A percentile compares a stretch with the other conserved stretches of the same genome.
Conservation (phyloP, 2,888 invertebrate species). For the Drosophila parthenogenetica region DNA sequence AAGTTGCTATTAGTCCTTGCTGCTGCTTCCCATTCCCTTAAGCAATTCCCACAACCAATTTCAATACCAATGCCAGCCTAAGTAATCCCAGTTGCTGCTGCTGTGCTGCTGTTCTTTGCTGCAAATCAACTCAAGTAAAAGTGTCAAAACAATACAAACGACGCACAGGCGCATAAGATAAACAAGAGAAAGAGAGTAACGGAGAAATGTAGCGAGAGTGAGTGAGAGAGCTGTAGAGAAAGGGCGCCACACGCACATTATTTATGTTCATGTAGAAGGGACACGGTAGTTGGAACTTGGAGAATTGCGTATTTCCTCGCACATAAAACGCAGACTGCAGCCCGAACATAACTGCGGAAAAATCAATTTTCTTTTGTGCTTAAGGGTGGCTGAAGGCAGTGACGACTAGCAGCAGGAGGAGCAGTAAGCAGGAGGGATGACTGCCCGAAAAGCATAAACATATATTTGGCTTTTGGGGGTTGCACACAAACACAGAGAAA, state of each 20-base stretch:
- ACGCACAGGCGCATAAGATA: slow-evolving; percentile 58
- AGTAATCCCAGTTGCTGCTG: slow-evolving; percentile 46
- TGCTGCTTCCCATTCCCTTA: slow-evolving; percentile 20
- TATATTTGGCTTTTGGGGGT: slow-evolving; percentile 52
- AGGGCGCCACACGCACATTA: slow-evolving; percentile 59
- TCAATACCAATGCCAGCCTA: slow-evolving; percentile 9
- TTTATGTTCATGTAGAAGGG: slow-evolving; percentile 68
- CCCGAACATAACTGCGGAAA: slow-evolving; percentile 67
- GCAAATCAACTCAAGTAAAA: slow-evolving; percentile 75
- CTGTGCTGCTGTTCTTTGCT: slow-evolving; percentile 44
- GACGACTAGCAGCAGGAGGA: slow-evolving; percentile 2
- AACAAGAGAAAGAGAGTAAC: neutral
- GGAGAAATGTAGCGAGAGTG: neutral
- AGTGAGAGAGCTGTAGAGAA: neutral
- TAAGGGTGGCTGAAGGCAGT: slow-evolving; percentile 42
- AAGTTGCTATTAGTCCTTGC: slow-evolving; percentile 25
- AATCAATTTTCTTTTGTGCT: slow-evolving; percentile 75
- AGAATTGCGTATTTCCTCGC: slow-evolving; percentile 52
- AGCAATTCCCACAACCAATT: slow-evolving; percentile 12
- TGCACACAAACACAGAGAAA: slow-evolving; percentile 31
- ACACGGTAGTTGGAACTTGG: slow-evolving; percentile 20
- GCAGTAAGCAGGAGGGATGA: slow-evolving; percentile 11
- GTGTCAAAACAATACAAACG: slow-evolving; percentile 74
- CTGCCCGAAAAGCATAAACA: slow-evolving; percentile 41
- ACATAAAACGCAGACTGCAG: slow-evolving; percentile 78